phyloP scores from a whole-genome alignment of 2,888 invertebrate species.

The Heliconius sara region DNA sequence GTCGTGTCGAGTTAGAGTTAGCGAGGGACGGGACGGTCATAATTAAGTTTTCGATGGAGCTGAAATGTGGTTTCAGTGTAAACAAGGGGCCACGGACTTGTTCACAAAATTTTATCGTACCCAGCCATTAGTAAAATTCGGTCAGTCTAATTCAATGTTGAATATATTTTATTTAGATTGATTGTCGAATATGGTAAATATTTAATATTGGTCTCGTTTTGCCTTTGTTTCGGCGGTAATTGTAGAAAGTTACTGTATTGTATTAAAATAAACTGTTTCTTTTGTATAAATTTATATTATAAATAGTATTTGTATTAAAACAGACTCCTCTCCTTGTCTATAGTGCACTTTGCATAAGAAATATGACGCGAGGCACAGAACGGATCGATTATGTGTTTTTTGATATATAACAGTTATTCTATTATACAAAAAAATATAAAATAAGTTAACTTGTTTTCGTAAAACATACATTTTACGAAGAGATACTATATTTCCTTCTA shows the following conservation, averaged over 20 bases:
- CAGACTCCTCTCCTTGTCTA: background rate
- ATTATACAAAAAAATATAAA: too few species aligned
- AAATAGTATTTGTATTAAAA: background rate
- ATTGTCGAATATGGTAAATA: background rate
- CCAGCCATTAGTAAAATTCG: slow-evolving; percentile 12
- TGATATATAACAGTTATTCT: too few species aligned
- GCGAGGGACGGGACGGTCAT: slow-evolving; percentile 55
- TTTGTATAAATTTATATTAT: background rate
- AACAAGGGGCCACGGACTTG: slow-evolving; percentile 61
- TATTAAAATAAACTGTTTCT: background rate
- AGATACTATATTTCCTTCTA: too few species aligned
- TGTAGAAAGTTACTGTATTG: background rate
- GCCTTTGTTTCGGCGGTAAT: background rate
- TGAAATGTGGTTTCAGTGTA: slow-evolving; percentile 69
- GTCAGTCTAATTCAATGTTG: slow-evolving; percentile 57
- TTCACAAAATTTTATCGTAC: slow-evolving; percentile 17
- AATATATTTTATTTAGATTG: slow-evolving; percentile 6
- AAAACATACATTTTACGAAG: too few species aligned
- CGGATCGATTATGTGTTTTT: background rate
- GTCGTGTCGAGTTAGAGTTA: slow-evolving; percentile 53
- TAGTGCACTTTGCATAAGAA: too few species aligned
- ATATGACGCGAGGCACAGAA: background rate
- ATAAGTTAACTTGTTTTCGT: too few species aligned
- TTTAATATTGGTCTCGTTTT: background rate
- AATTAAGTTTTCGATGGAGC: slow-evolving; percentile 74